Evolutionary conservation across 2,797 vertebrate genomes (phyloP).

Genomic region (Mus spretus): DNA sequence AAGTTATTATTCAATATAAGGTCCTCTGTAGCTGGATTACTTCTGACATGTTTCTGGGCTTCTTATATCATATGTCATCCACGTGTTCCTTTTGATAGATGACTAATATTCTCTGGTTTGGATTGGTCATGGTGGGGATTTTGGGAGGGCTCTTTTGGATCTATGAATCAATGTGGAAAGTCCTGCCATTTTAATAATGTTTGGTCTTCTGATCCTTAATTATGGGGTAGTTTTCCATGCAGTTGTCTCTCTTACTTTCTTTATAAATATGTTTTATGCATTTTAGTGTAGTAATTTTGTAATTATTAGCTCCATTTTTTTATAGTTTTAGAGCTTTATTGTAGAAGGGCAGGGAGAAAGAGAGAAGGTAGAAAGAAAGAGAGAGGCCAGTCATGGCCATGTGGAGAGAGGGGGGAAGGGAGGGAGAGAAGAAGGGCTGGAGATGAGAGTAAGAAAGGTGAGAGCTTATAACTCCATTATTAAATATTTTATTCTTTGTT

Average conservation of each 20-base stretch:
- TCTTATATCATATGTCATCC: neutral
- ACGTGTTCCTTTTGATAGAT: neutral
- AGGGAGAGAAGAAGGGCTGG: too few species aligned
- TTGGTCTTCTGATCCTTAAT: neutral
- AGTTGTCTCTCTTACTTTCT: neutral
- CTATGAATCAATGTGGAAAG: neutral
- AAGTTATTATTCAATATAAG: neutral
- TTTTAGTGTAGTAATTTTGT: neutral
- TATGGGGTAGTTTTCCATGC: too few species aligned
- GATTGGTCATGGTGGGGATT: neutral
- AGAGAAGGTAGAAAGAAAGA: too few species aligned
- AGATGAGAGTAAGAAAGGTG: too few species aligned
- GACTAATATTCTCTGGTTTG: neutral
- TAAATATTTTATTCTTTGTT: neutral
- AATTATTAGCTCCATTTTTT: too few species aligned
- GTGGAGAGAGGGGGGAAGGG: too few species aligned
- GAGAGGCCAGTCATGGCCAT: too few species aligned
- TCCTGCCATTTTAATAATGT: neutral
- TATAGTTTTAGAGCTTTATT: too few species aligned
- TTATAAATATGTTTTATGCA: neutral
- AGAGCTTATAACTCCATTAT: neutral
- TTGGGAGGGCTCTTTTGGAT: neutral
- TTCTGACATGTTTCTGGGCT: neutral
- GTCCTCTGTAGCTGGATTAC: neutral
- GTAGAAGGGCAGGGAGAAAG: too few species aligned